A percentile compares a stretch with the other conserved stretches of the same genome.
Evolutionary conservation across 2,113 vertebrate species (phyloP).

Genomic region (Brevimyrus niger): DNA sequence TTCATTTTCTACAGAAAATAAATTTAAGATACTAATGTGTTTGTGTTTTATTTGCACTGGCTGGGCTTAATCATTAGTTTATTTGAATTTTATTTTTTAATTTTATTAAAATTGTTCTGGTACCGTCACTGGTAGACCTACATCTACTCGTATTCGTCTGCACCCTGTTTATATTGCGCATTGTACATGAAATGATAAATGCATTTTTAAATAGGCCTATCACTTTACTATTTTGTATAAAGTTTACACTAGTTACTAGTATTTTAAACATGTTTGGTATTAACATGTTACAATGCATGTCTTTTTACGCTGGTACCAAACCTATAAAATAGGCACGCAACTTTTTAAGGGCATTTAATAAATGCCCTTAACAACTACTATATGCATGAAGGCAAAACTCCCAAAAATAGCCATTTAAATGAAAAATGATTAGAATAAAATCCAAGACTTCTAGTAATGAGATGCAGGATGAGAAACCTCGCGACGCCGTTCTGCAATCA

Average conservation of each 20-base stretch:
- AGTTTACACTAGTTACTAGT: no score
- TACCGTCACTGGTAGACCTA: not conserved
- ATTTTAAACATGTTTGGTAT: no score
- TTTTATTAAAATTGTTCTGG: not conserved
- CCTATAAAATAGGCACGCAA: not conserved
- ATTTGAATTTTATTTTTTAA: no score
- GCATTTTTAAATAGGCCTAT: not conserved
- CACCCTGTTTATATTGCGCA: not conserved
- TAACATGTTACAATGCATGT: not conserved
- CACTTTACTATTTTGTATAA: not conserved
- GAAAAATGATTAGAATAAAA: not conserved
- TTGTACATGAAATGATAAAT: not conserved
- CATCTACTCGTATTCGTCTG: not conserved
- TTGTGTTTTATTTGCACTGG: not conserved
- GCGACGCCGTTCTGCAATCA: not conserved
- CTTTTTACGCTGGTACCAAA: not conserved
- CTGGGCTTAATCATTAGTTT: no score
- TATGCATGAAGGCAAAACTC: not conserved
- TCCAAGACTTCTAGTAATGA: not conserved
- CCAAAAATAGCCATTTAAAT: not conserved
- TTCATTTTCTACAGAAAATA: not conserved
- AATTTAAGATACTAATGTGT: not conserved
- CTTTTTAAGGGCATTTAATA: not conserved
- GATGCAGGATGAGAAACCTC: not conserved
- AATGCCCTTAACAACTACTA: not conserved